Evolutionary conservation across 2,797 vertebrate species (phyloP), one percentile per base, ranked within the genome.

Genomic region (Melanotaenia parkinsoni): DNA sequence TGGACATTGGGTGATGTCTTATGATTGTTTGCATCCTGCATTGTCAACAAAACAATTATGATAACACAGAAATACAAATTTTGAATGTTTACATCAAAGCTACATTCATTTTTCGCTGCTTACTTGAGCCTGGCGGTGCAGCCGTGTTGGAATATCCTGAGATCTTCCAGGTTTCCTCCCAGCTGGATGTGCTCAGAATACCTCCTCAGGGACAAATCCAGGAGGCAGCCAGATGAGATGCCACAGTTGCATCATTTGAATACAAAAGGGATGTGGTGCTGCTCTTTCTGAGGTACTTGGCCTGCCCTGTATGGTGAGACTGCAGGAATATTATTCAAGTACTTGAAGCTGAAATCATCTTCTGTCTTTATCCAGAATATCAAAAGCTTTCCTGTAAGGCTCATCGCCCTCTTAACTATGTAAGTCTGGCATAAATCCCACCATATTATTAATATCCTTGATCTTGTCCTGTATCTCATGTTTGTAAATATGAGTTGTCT

Each of bases 401-500:
- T 73, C 51, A 57, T 43, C 50, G 61, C 18, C 40, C 14, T 45
- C 30, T 70, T 70, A 40, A 61, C 35, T 50, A 60, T 43, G 53
- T 71, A 61, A 61, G 47, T 45, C 35, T 79, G 54, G 4, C 43
- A 58, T 57, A 63, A 67, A 26, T 37, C 14, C 32, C 67, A 58
- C 56, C 40, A 22, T 16, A 35, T 47, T 54, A 51, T 58, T 35
- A 40, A 56, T 51, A 22, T 40, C 5, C n/a, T 37, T 51, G 35
- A 45, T 26, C 28, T 22, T 51, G 60, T 70, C 56, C 51, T 54
- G 64, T 24, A 11, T 58, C 50, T 54, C 0, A 1, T 66, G 61
- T 14, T n/a, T 66, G 60, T 63, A 63, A 78, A 72, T 58, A 63
- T 59, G 32, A 65, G 26, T 76, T 22, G 24, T 74, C 53, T 70